Evolutionary conservation across 2,113 vertebrate species (phyloP).

Genomic region (Pica pica): DNA sequence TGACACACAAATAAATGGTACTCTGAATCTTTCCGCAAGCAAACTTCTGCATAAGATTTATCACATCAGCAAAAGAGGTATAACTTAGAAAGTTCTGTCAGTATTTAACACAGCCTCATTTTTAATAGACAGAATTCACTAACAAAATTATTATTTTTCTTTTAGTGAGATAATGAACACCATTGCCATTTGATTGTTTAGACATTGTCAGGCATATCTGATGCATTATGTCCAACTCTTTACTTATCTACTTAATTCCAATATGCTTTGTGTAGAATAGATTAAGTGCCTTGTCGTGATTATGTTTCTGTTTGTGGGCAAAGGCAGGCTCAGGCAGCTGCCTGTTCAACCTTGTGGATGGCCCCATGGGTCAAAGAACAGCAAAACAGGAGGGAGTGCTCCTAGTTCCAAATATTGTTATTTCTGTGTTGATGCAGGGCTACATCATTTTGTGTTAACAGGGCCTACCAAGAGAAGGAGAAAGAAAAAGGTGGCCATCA

Average conservation of each 20-base stretch:
- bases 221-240: conserved; percentile 48
- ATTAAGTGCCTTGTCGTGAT: not conserved
- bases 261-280: not conserved
- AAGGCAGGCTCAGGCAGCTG: not conserved
- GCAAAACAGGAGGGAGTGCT: not conserved
- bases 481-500: not conserved
- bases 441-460: not conserved
- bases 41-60: conserved; percentile 57
- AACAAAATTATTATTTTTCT: conserved; percentile 28
- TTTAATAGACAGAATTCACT: conserved; percentile 31
- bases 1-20: conserved; percentile 59
- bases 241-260: conserved; percentile 28
- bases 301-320: not conserved
- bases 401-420: not conserved
- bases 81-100: conserved; percentile 40
- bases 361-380: not conserved
- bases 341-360: not conserved
- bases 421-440: not conserved
- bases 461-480: not conserved
- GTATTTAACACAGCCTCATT: conserved; percentile 8
- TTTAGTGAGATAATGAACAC: not conserved
- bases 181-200: conserved; percentile 32
- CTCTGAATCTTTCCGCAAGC: conserved; percentile 34
- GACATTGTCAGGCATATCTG: conserved; percentile 44
- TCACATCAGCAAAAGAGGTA: not conserved